Base-by-base conservation (phyloP, 1,140 invertebrate genomes). In the Leptonema lineaticorne region DNA sequence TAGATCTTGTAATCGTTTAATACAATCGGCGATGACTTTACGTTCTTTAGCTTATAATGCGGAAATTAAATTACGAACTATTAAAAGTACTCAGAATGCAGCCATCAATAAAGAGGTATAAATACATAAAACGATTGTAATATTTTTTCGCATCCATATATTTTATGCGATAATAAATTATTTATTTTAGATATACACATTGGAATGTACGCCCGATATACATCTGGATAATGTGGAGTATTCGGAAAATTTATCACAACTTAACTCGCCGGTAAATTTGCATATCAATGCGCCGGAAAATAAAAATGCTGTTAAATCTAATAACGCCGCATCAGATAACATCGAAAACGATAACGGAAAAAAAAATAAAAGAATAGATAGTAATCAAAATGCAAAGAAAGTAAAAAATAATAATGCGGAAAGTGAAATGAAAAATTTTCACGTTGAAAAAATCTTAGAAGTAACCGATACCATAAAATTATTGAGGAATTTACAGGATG, bases 201-300 rank as follows among this genome's bases (percentile, higher is more conserved):
- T 53, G 20, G 48, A 53, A 53, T 53, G 48, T 14, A 53, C 48
- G 2, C 48, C 48, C 4, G 48, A 53, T 22, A 53, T 53, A 3
- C 24, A 24, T 8, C 18, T 53, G 4, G 48, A n/a, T 14, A 14
- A 53, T 3, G 48, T 7, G 6, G 48, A 53, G 11, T n/a, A n/a
- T n/a, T n/a, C n/a, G n/a, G n/a, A n/a, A n/a, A n/a, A n/a, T n/a
- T n/a, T n/a, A n/a, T n/a, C n/a, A n/a, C n/a, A n/a, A n/a, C n/a
- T n/a, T n/a, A n/a, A n/a, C n/a, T n/a, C n/a, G n/a, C n/a, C n/a
- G n/a, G n/a, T n/a, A n/a, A n/a, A n/a, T n/a, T n/a, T n/a, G n/a
- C n/a, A n/a, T n/a, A n/a, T n/a, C n/a, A n/a, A n/a, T n/a, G n/a
- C n/a, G n/a, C n/a, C n/a, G n/a, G n/a, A n/a, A n/a, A n/a, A n/a